Base-by-base conservation (phyloP, 2,888 invertebrate species). In the Cryptocephalus moraei region DNA sequence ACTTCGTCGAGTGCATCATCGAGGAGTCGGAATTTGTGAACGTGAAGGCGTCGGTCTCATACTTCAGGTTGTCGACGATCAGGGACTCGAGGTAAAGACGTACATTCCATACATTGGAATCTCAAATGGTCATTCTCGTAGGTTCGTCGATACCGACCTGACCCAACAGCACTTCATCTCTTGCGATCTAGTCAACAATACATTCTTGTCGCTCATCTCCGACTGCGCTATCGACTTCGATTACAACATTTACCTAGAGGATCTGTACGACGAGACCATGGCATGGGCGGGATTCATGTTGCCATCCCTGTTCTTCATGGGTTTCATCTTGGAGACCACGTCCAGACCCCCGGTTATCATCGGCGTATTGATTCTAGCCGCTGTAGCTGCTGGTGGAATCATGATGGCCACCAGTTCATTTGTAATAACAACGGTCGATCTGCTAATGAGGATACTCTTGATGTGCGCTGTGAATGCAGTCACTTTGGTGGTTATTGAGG, bases 1-100 rank as follows among this genome's bases (percentile, higher is more conserved):
- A 78, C 49, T 87, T 87, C 66, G 70, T 73, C 55, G 83, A 83
- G 61, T 86, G 86, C 63, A 74, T 80, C 8, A 82, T 88, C 62
- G 70, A 73, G n/a, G 78, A 80, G 39, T 79, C 80, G 4, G 79
- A 81, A 54, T 82, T 88, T 62, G 76, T 78, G 32, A 84, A 82
- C 56, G 79, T 87, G 39, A 84, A 82, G 65, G 81, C 83, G 10
- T 84, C 84, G 41, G 78, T 79, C 47, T 81, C 83, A 0, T 76
- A 73, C 52, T 86, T 87, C 64, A 72, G 72, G 40, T 77, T 79
- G 45, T 79, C 79, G 39, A 60, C 74, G 4, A 80, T 86, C 50
- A 71, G 77, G 45, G 76, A 81, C 64, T 80, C 79, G 58, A 80
- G 79, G 83, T 83, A 60, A 66, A 67, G 44, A 33, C 44, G 32